These are phyloP conservation scores for Danaus chrysippus DNA, from an alignment of 2,888 invertebrate species.

Conservation along the genomic window DNA sequence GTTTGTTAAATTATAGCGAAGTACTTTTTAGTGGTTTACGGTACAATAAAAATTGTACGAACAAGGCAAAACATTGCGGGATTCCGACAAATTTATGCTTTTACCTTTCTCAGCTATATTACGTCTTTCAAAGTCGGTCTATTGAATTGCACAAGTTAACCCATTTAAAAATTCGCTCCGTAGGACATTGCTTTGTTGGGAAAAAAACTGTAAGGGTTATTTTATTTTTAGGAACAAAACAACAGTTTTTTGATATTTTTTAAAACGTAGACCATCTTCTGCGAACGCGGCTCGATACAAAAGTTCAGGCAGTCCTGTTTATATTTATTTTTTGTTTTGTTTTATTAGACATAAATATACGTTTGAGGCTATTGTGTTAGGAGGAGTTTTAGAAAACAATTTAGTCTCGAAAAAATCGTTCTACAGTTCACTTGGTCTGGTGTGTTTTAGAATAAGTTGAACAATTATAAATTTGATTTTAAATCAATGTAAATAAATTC, in stretches of 20 bases:
- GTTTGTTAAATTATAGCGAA: constrained; percentile 59
- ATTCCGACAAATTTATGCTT: constrained; percentile 50
- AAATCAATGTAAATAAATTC: constrained; percentile 7
- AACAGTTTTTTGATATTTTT: constrained; percentile 47
- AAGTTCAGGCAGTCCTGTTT: constrained; percentile 65
- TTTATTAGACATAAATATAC: constrained; percentile 74
- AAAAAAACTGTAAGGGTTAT: constrained; percentile 63
- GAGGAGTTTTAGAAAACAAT: constrained; percentile 54
- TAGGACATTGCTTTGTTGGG: constrained; percentile 50
- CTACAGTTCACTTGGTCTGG: constrained; percentile 57
- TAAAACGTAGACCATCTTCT: constrained; percentile 58
- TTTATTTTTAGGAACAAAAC: constrained; percentile 52
- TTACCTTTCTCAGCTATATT: constrained; percentile 38
- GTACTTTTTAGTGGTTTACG: constrained; percentile 75
- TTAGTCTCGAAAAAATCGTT: constrained; percentile 75
- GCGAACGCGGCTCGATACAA: constrained; percentile 70
- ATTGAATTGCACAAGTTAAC: constrained; percentile 51
- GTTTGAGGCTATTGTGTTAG: constrained; percentile 72
- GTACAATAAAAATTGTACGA: constrained; percentile 64
- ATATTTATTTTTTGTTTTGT: constrained; percentile 66
- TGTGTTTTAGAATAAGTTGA: constrained; percentile 1
- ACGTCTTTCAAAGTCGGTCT: constrained; percentile 28
- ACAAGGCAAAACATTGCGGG: constrained; percentile 76
- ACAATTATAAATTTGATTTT: not conserved
- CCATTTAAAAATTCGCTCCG: constrained; percentile 54